These are phyloP conservation scores for Tetropium fuscum DNA, from an alignment of 2,888 invertebrate species.

Conservation along the genomic window DNA sequence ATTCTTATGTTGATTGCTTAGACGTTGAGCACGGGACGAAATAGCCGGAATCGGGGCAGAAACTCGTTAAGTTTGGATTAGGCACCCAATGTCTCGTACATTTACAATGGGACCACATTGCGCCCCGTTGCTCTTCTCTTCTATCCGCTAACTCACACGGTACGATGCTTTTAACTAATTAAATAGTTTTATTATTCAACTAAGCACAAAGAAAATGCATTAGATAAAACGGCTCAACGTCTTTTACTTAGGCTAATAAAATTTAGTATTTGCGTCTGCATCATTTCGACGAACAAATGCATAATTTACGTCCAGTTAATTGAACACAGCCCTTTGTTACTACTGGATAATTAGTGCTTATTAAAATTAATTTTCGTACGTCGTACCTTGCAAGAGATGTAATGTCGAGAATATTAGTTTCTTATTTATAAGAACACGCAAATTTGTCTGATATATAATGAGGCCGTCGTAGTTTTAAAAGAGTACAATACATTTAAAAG, in stretches of 20 bases:
- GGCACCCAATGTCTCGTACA: conserved; percentile 61
- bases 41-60: conserved; percentile 54
- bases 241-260: conserved; percentile 11
- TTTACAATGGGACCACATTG: conserved; percentile 41
- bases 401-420: too few relatives aligned
- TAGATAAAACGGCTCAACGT: conserved; percentile 25
- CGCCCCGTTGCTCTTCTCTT: conserved; percentile 38
- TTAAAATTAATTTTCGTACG: too few relatives aligned
- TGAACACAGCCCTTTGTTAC: too few relatives aligned
- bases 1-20: conserved; percentile 63
- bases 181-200: conserved; percentile 55
- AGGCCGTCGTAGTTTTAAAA: too few relatives aligned
- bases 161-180: conserved; percentile 58
- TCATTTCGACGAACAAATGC: conserved; percentile 13
- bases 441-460: too few relatives aligned
- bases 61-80: conserved; percentile 66
- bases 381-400: too few relatives aligned
- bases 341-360: too few relatives aligned
- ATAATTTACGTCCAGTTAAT: too few relatives aligned
- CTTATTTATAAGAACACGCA: too few relatives aligned
- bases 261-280: conserved; percentile 7
- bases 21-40: conserved; percentile 45
- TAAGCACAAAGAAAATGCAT: conserved; percentile 38
- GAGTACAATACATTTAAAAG: too few relatives aligned
- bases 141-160: conserved; percentile 51